These are phyloP conservation scores for Melanostoma mellinum DNA, from an alignment of 2,888 invertebrate genomes.

Conservation along the genomic window DNA sequence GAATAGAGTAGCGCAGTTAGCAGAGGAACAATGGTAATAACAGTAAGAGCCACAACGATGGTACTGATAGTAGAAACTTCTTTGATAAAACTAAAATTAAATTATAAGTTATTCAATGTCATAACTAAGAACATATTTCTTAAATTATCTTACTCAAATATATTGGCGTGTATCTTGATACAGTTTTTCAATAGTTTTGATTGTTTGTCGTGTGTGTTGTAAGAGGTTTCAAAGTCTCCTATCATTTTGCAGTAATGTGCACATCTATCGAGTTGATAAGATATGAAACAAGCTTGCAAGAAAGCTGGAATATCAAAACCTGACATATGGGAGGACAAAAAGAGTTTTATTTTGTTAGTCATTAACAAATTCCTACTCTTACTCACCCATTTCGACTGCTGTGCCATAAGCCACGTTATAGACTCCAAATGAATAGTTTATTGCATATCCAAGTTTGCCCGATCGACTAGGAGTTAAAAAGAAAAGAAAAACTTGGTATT, in stretches of 20 bases:
- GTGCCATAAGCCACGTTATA: conserved; percentile 40
- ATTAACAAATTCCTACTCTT: not conserved
- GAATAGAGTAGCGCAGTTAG: conserved; percentile 22
- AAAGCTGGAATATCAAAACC: conserved; percentile 53
- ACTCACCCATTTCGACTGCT: conserved; percentile 40
- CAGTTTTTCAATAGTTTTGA: conserved; percentile 33
- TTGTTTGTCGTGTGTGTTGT: conserved; percentile 40
- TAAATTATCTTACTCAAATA: conserved; percentile 29
- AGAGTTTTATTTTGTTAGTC: not conserved
- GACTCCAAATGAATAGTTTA: conserved; percentile 42
- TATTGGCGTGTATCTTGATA: conserved; percentile 26
- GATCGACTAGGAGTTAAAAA: not conserved
- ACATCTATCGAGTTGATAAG: conserved; percentile 44
- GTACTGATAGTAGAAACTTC: conserved; percentile 30
- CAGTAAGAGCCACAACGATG: conserved; percentile 17
- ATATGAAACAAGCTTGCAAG: conserved; percentile 40
- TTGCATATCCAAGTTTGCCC: conserved; percentile 26
- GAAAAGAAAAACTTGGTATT: not conserved
- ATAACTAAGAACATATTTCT: not conserved
- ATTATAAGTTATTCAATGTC: not conserved
- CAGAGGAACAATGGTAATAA: conserved; percentile 33
- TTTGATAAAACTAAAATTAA: conserved; percentile 33
- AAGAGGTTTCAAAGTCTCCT: conserved; percentile 33
- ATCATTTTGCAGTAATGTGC: conserved; percentile 37
- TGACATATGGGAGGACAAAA: not conserved